A percentile compares a stretch with the other conserved stretches of the same genome.
Evolutionary conservation across 2,113 vertebrate genomes (phyloP).

Genomic region (Dunckerocampus dactyliophorus): DNA sequence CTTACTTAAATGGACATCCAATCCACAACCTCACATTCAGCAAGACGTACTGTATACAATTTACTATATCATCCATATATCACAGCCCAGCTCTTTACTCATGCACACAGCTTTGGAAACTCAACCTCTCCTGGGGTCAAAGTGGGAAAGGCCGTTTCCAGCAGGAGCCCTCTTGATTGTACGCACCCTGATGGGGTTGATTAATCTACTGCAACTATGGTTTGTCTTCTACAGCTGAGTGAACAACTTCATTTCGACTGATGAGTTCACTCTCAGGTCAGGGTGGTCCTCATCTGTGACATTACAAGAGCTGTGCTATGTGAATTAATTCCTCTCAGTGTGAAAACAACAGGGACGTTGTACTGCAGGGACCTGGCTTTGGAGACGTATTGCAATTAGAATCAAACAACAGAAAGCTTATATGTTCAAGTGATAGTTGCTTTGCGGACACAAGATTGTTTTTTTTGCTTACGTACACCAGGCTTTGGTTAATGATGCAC

Average conservation of each 20-base stretch:
- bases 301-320: slow-evolving; percentile 78
- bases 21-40: slow-evolving; percentile 77
- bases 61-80: slow-evolving; percentile 80
- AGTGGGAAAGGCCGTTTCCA: slow-evolving; percentile 70
- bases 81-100: slow-evolving; percentile 65
- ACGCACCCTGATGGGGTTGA: slow-evolving; percentile 82
- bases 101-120: slow-evolving; percentile 33
- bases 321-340: slow-evolving; percentile 91
- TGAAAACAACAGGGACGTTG: slow-evolving; percentile 56
- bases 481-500: slow-evolving; percentile 54
- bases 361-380: slow-evolving; percentile 38
- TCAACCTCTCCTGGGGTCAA: slow-evolving; percentile 79
- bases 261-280: slow-evolving; percentile 98
- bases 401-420: slow-evolving; percentile 49
- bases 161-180: slow-evolving; percentile 62
- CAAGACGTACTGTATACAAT: slow-evolving; percentile 84
- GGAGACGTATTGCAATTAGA: slow-evolving; percentile 69
- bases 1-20: neutral
- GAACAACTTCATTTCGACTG: slow-evolving; percentile 99
- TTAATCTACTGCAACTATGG: slow-evolving; percentile 87
- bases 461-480: slow-evolving; percentile 12
- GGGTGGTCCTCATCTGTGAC: slow-evolving; percentile 93
- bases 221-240: slow-evolving; percentile 99
- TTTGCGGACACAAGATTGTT: neutral
- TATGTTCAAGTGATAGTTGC: slow-evolving; percentile 19